Percentiles rank a stretch among this genome's conserved stretches.
These are phyloP conservation scores for Malurus alboscapulatus DNA, from an alignment of 2,113 vertebrate species.

Conservation along the genomic window DNA sequence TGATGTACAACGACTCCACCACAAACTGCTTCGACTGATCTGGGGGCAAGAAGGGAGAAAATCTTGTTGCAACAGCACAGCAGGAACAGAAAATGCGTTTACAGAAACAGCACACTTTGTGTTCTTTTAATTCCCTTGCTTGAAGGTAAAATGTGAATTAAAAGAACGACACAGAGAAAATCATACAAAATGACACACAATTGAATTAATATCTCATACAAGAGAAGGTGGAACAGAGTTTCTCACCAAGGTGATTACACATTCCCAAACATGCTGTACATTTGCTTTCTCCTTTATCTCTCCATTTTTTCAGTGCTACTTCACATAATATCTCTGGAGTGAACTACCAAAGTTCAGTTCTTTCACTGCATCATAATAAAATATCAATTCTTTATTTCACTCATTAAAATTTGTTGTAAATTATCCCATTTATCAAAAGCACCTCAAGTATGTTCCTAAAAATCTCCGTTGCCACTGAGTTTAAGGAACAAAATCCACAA, in stretches of 20 bases:
- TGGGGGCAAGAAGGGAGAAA: conserved; percentile 55
- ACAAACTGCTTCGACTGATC: conserved; percentile 93
- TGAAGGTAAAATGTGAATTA: not conserved
- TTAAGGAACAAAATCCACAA: not conserved
- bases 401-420: not conserved
- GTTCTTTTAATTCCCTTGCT: not conserved
- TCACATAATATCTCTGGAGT: not conserved
- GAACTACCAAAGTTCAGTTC: not conserved
- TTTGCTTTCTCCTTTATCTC: not conserved
- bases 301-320: not conserved
- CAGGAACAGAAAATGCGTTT: not conserved
- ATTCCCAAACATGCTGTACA: not conserved
- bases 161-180: not conserved
- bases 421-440: not conserved
- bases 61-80: not conserved
- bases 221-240: not conserved
- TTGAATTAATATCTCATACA: not conserved
- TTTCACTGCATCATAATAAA: not conserved
- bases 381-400: not conserved
- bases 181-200: not conserved
- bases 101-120: not conserved
- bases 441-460: not conserved
- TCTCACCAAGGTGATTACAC: not conserved
- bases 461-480: accelerated
- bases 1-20: conserved; percentile 91